Base-by-base conservation (phyloP, 92 coral and sea anemone species). In the Zoanthus sansibaricus region DNA sequence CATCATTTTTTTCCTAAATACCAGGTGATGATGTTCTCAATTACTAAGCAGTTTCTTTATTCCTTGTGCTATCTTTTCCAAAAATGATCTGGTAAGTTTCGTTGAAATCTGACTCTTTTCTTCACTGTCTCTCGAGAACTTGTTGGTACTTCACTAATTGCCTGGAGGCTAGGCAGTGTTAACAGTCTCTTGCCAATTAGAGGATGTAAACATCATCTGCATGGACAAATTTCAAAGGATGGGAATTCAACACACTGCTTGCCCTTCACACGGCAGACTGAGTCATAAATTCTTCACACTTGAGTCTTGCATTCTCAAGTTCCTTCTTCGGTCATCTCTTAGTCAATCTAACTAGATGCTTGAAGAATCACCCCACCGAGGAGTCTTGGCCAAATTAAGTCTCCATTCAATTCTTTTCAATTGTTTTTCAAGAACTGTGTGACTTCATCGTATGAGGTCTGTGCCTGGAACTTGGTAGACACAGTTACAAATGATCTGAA, bases 31-130 rank as follows among this genome's bases (percentile, higher is more conserved):
- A 44, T 88, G 87, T 42, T 82, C 87, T 52, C 87, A 59, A 33
- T 82, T 45, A 51, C 72, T 69, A 25, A 25, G 25, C 25, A 25
- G 25, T 25, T 25, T 25, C 25, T 25, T 25, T 82, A 88, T 62
- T 88, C 84, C 69, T 33, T 75, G 20, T 84, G 37, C 91, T 83
- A 86, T 33, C 83, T 58, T 52, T 58, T 56, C 89, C 89, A 78
- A 67, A 85, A 86, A 17, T 85, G 89, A 51, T 46, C 58, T 75
- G 61, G 42, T 18, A 48, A 58, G 6, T 58, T 70, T 37, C 45
- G 74, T 30, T 37, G 46, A 37, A 30, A 25, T 70, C 45, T 70
- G 74, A 37, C 46, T 70, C 74, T 70, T 13, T 9, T 70, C 15
- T 47, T 70, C 17, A 70, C 74, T 16, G 45, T 70, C 74, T 70